Percentiles rank a stretch among this genome's conserved stretches.
These are phyloP conservation scores for Drosophila cardini DNA, from an alignment of 1,140 invertebrate species.

Conservation along the genomic window DNA sequence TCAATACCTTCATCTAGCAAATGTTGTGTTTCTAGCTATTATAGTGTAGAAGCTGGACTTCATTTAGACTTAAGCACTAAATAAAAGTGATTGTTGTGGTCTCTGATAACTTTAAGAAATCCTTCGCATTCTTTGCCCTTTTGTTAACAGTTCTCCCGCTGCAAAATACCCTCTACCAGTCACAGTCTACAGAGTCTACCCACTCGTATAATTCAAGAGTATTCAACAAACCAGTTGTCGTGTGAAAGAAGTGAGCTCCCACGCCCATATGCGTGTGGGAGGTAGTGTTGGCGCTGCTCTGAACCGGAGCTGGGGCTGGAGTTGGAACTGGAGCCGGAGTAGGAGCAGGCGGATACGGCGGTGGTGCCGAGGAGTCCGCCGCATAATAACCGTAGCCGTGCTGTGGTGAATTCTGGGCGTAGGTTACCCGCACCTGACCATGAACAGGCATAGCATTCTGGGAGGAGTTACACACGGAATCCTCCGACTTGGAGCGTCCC, in stretches of 20 bases:
- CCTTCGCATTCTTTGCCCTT: too few relatives aligned
- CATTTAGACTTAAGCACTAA: too few relatives aligned
- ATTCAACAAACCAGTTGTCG: conserved; percentile 62
- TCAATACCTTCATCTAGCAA: too few relatives aligned
- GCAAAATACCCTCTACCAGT: too few relatives aligned
- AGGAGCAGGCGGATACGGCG: conserved; percentile 12
- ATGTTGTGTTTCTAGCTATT: too few relatives aligned
- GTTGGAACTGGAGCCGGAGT: not conserved
- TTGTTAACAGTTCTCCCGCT: too few relatives aligned
- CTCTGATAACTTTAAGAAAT: too few relatives aligned
- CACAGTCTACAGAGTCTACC: not conserved
- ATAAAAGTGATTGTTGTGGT: too few relatives aligned
- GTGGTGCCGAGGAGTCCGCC: conserved; percentile 7
- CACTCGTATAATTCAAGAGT: not conserved
- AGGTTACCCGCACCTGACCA: conserved; percentile 74
- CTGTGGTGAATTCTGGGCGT: conserved; percentile 72
- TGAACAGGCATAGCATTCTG: conserved; percentile 70
- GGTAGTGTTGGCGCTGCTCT: conserved; percentile 16
- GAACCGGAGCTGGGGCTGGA: conserved; percentile 2
- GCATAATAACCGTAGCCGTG: conserved; percentile 58
- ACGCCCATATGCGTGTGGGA: conserved; percentile 46
- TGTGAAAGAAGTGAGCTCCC: conserved; percentile 79
- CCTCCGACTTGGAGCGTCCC: conserved; percentile 91
- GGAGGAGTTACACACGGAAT: conserved; percentile 91
- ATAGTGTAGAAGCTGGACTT: too few relatives aligned